A percentile compares a stretch with the other conserved stretches of the same genome.
Evolutionary conservation across 2,113 vertebrate species (phyloP).

Genomic region (Glaucomys volans): DNA sequence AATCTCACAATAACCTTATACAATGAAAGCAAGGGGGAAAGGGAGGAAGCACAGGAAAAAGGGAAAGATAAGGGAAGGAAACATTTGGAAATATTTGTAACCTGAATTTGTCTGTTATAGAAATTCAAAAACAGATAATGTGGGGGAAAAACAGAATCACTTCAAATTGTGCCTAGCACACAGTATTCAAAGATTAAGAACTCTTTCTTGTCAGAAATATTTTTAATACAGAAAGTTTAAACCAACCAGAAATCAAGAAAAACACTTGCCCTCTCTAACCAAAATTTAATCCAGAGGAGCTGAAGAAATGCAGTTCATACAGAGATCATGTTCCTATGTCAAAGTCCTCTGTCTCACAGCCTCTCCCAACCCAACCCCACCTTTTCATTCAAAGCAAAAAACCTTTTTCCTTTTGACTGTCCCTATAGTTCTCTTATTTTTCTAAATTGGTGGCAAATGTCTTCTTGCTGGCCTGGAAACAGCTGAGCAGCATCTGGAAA

Average conservation of each 20-base stretch:
- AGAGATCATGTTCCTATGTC: background rate
- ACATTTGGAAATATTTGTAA: background rate
- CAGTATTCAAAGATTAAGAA: background rate
- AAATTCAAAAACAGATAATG: background rate
- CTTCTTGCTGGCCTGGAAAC: background rate
- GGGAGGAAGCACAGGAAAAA: background rate
- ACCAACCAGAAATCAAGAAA: background rate
- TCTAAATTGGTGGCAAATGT: background rate
- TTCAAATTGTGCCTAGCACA: too few relatives aligned
- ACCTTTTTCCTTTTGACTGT: background rate
- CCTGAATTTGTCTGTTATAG: background rate
- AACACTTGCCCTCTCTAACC: background rate
- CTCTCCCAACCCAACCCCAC: background rate
- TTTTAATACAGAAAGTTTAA: background rate
- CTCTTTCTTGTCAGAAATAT: background rate
- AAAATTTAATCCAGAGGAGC: background rate
- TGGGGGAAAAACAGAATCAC: background rate
- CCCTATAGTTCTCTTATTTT: background rate
- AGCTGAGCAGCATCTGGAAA: background rate
- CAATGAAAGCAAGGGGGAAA: background rate
- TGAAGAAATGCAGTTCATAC: background rate
- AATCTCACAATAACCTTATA: background rate
- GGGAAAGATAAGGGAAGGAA: background rate
- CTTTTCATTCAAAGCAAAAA: slow-evolving; percentile 12
- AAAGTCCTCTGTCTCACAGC: background rate